A percentile compares a stretch with the other conserved stretches of the same genome.
Conservation (phyloP, 2,888 invertebrate genomes). For the Andrena camellia region DNA sequence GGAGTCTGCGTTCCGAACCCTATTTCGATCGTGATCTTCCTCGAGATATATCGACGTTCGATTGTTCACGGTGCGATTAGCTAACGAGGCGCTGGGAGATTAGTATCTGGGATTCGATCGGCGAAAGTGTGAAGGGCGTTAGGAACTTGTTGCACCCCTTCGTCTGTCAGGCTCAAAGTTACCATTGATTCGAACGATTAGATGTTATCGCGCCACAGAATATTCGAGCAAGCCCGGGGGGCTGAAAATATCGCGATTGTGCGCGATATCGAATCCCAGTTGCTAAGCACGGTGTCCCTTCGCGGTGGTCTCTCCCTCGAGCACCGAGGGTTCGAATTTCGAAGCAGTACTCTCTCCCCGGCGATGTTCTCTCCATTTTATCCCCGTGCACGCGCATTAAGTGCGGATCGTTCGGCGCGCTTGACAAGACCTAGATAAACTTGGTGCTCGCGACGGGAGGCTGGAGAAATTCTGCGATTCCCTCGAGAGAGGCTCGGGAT, state of each 20-base stretch:
- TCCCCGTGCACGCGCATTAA: slow-evolving; percentile 1
- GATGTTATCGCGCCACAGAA: too few species aligned
- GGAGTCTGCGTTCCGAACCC: slow-evolving; percentile 20
- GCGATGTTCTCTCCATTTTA: slow-evolving; percentile 48
- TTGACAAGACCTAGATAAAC: slow-evolving; percentile 35
- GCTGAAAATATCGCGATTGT: slow-evolving; percentile 12
- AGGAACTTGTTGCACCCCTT: too few species aligned
- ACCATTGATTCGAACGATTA: too few species aligned
- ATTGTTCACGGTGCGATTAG: slow-evolving; percentile 8
- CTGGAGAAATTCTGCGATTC: slow-evolving; percentile 12
- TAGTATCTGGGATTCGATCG: slow-evolving; percentile 40
- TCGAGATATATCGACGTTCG: too few species aligned
- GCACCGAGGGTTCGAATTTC: slow-evolving; percentile 62
- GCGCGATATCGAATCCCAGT: slow-evolving; percentile 43
- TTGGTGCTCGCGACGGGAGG: background rate
- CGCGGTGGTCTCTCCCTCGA: slow-evolving; percentile 20
- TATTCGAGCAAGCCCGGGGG: too few species aligned
- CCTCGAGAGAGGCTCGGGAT: background rate
- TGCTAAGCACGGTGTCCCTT: slow-evolving; percentile 21
- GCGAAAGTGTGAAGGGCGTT: background rate
- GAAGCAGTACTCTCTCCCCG: slow-evolving; percentile 23
- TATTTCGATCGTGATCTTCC: background rate
- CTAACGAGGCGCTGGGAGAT: slow-evolving; percentile 19
- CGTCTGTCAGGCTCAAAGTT: too few species aligned
- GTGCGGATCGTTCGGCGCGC: slow-evolving; percentile 24